Conservation (phyloP, 2,888 invertebrate species). For the Catocala sponsa region DNA sequence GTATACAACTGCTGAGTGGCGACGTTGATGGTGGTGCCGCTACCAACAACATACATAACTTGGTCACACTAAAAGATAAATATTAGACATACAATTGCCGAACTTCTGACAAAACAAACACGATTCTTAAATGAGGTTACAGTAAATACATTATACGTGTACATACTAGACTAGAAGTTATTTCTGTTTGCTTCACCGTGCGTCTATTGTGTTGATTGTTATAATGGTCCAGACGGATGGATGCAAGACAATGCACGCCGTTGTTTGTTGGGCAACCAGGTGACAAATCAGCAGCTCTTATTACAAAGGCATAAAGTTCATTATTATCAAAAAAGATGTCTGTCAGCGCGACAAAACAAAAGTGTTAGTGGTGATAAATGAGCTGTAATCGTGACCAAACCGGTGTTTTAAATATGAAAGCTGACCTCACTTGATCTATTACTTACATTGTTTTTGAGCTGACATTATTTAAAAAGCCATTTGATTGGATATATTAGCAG, state of each 20-base stretch:
- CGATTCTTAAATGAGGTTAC: background rate
- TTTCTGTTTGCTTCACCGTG: slow-evolving; percentile 42
- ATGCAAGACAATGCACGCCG: slow-evolving; percentile 51
- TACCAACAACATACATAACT: too few relatives aligned
- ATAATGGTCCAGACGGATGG: slow-evolving; percentile 31
- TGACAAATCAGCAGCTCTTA: slow-evolving; percentile 53
- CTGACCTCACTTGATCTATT: slow-evolving; percentile 36
- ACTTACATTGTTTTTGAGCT: slow-evolving; percentile 15
- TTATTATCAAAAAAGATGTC: slow-evolving; percentile 49
- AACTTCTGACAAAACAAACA: too few relatives aligned
- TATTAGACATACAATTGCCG: too few relatives aligned
- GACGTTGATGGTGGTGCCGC: too few relatives aligned
- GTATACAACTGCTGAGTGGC: too few relatives aligned
- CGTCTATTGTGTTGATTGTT: slow-evolving; percentile 43
- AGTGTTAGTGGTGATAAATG: slow-evolving; percentile 61
- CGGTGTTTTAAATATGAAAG: slow-evolving; percentile 42
- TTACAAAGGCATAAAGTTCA: slow-evolving; percentile 57
- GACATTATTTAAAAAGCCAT: slow-evolving; percentile 4
- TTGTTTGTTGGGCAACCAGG: slow-evolving; percentile 54
- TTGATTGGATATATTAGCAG: slow-evolving; percentile 8
- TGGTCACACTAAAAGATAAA: too few relatives aligned
- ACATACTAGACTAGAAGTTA: slow-evolving; percentile 26
- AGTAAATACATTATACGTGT: slow-evolving; percentile 8
- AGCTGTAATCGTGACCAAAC: slow-evolving; percentile 42
- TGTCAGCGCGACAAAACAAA: slow-evolving; percentile 43